These are phyloP conservation scores for Drymodes brunneopygia DNA, from an alignment of 2,113 vertebrate species.

Conservation along the genomic window DNA sequence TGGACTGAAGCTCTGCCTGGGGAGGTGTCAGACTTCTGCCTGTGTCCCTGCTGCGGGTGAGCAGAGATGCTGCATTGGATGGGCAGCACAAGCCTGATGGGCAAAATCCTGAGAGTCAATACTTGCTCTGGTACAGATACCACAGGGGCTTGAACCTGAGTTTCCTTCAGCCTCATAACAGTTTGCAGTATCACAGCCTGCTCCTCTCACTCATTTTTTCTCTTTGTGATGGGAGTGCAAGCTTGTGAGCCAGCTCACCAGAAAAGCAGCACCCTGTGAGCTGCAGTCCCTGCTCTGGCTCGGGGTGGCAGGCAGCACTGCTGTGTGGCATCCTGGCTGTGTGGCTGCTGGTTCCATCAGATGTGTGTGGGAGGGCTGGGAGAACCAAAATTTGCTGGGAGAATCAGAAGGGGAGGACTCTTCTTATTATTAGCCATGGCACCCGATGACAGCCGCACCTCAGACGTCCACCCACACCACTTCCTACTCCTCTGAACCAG, in stretches of 20 bases:
- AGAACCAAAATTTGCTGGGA: not conserved
- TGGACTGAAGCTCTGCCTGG: not conserved
- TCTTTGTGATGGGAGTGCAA: not conserved
- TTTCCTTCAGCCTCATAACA: not conserved
- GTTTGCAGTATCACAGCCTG: not conserved
- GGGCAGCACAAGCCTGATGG: not conserved
- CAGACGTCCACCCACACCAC: not conserved
- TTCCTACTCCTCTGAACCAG: slow-evolving; percentile 19
- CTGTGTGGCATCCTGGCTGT: fast-evolving
- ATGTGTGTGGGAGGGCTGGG: fast-evolving
- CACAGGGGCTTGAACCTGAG: not conserved
- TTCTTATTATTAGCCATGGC: not conserved
- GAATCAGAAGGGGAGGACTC: not conserved
- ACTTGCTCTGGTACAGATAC: not conserved
- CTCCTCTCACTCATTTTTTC: not conserved
- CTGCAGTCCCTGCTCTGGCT: not conserved
- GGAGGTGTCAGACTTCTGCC: not conserved
- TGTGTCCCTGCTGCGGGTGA: not conserved
- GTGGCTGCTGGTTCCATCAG: not conserved
- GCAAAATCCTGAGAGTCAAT: not conserved
- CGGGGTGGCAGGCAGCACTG: not conserved
- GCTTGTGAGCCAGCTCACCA: not conserved
- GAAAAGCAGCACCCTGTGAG: not conserved
- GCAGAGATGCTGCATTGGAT: not conserved
- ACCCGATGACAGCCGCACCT: not conserved